Evolutionary conservation across 2,797 vertebrate species (phyloP).

Genomic region (Tiaroga cobitis): DNA sequence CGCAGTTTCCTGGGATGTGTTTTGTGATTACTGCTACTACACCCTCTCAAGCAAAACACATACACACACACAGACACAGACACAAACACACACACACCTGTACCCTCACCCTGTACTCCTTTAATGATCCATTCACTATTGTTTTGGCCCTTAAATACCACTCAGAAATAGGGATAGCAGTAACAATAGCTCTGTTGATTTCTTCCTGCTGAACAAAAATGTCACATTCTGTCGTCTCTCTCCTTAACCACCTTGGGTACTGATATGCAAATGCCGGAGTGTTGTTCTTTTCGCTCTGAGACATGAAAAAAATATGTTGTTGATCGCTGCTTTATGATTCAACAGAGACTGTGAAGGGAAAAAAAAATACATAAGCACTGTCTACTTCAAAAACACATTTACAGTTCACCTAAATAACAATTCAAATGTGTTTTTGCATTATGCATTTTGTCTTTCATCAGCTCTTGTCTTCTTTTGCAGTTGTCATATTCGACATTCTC

Average conservation of each 20-base stretch:
- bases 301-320: neutral
- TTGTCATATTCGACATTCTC: neutral
- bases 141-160: constrained; percentile 12
- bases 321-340: constrained; percentile 18
- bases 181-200: constrained; percentile 15
- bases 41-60: constrained; percentile 24
- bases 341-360: neutral
- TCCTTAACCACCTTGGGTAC: constrained; percentile 22
- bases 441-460: constrained; percentile 5
- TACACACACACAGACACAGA: neutral
- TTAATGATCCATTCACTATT: constrained; percentile 16
- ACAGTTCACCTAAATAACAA: constrained; percentile 12
- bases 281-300: constrained; percentile 23
- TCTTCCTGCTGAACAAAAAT: constrained; percentile 30
- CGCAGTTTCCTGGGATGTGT: constrained; percentile 29
- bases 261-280: constrained; percentile 21
- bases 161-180: neutral
- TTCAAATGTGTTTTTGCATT: neutral
- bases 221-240: constrained; percentile 17
- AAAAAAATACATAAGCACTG: neutral
- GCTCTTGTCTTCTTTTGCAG: neutral
- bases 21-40: constrained; percentile 45
- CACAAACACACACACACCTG: neutral
- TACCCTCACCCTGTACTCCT: neutral
- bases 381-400: constrained; percentile 25